A percentile compares a stretch with the other conserved stretches of the same genome.
Conservation (phyloP, 1,140 invertebrate genomes). For the Cotesia vestalis region DNA sequence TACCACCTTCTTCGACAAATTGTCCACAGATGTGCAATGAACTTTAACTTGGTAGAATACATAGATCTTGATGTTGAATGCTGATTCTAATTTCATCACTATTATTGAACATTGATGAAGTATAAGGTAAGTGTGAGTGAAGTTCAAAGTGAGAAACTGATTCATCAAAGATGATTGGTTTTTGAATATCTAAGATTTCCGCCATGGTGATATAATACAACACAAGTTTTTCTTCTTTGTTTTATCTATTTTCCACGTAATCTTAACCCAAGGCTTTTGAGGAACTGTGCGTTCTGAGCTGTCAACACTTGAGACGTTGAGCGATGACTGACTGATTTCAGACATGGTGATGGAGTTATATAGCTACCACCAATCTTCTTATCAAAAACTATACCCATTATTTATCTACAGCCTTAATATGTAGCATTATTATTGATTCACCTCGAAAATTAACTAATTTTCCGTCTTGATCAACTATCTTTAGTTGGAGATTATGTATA, state of each 20-base stretch:
- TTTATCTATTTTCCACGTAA: not conserved
- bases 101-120: constrained; percentile 29
- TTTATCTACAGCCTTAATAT: not conserved
- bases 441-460: not conserved
- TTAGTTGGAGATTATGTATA: not conserved
- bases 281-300: constrained; percentile 3
- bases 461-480: constrained; percentile 15
- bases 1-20: too few species aligned
- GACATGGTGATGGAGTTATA: too few species aligned
- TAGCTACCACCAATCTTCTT: too few species aligned
- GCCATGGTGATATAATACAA: constrained; percentile 25
- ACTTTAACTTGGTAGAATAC: too few species aligned
- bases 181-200: too few species aligned
- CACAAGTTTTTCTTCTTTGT: constrained; percentile 2
- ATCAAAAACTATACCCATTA: constrained; percentile 15
- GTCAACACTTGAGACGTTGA: not conserved
- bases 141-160: too few species aligned
- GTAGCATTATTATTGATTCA: constrained; percentile 4
- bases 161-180: too few species aligned
- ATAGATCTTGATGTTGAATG: too few species aligned
- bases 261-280: constrained; percentile 17
- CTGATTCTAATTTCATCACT: constrained; percentile 42
- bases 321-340: too few species aligned
- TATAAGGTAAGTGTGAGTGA: too few species aligned
- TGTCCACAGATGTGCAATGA: too few species aligned